Conservation (phyloP, 2,113 vertebrate genomes). For the Aleadryas rufinucha region DNA sequence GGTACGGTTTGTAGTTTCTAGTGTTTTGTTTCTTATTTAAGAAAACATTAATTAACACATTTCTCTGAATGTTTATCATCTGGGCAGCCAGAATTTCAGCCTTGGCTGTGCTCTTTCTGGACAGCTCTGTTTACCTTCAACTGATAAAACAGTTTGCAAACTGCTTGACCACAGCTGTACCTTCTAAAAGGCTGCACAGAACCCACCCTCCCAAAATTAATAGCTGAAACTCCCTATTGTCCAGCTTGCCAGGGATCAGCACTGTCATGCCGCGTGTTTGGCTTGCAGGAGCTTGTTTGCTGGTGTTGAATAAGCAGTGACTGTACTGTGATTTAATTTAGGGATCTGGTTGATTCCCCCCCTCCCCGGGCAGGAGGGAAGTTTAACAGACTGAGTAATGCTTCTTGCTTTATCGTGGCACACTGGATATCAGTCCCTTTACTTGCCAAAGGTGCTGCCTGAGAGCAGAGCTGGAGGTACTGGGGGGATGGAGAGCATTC, state of each 20-base stretch:
- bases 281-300: constrained; percentile 25
- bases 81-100: neutral
- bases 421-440: neutral
- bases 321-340: neutral
- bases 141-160: neutral
- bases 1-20: neutral
- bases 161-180: neutral
- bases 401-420: neutral
- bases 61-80: neutral
- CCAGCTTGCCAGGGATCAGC: neutral
- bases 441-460: neutral
- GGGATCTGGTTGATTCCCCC: neutral
- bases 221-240: neutral
- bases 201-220: neutral
- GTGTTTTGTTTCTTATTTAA: neutral
- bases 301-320: neutral
- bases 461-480: neutral
- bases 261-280: neutral
- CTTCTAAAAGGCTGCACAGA: neutral
- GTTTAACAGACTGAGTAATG: neutral
- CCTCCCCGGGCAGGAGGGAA: neutral
- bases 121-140: neutral
- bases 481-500: neutral
- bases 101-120: neutral
- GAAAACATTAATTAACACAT: neutral